Evolutionary conservation across 2,888 invertebrate species (phyloP).

Genomic region (Tachina lurida): DNA sequence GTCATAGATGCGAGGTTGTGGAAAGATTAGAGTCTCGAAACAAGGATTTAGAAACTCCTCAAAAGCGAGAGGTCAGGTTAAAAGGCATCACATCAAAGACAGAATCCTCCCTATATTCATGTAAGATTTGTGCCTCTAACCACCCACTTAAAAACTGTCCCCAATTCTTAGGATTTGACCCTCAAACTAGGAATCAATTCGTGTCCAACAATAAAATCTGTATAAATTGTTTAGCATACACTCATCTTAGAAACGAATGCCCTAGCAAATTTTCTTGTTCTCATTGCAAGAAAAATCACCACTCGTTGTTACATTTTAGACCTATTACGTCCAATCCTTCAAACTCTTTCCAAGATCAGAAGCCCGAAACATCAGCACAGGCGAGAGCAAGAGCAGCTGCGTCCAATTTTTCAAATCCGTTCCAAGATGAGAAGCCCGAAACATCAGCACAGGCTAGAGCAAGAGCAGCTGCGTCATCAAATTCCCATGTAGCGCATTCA

Average conservation of each 20-base stretch:
- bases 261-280: conserved; percentile 8
- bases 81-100: not conserved
- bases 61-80: not conserved
- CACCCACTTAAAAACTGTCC: no score
- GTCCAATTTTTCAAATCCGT: no score
- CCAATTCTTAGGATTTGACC: not conserved
- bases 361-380: not conserved
- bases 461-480: no score
- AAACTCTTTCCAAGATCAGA: not conserved
- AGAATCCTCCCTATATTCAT: not conserved
- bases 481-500: no score
- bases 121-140: conserved; percentile 1
- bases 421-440: no score
- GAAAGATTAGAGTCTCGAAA: conserved; percentile 25
- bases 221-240: conserved; percentile 26
- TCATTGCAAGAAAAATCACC: conserved; percentile 16
- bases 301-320: conserved; percentile 26
- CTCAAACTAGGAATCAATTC: conserved; percentile 9
- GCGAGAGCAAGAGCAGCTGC: not conserved
- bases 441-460: no score
- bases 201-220: conserved; percentile 24
- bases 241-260: not conserved
- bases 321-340: not conserved
- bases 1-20: conserved; percentile 21
- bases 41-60: not conserved